phyloP scores from a whole-genome alignment of 2,113 vertebrate species.

The Tympanuchus pallidicinctus region DNA sequence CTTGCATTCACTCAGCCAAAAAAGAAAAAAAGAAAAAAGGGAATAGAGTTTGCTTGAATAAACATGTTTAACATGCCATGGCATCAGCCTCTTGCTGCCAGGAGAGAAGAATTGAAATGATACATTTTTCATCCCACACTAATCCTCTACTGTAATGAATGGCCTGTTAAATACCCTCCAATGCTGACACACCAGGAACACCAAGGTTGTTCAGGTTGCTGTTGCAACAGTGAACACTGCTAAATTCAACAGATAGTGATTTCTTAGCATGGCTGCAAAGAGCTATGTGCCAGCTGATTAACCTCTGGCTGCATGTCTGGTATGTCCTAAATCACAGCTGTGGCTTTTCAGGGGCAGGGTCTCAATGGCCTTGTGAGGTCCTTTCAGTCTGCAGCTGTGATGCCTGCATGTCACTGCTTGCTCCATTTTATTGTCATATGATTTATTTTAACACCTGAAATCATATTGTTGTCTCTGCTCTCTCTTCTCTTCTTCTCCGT shows the following conservation, averaged over 20 bases:
- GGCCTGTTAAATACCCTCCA: slow-evolving; percentile 21
- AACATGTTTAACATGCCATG: slow-evolving; percentile 62
- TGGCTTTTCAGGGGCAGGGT: neutral
- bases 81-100: slow-evolving; percentile 15
- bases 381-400: neutral
- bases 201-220: neutral
- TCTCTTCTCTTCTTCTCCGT: neutral
- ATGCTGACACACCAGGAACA: neutral
- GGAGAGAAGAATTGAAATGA: slow-evolving; percentile 51
- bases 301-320: neutral
- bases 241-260: neutral
- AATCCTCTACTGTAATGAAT: slow-evolving; percentile 49
- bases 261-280: neutral
- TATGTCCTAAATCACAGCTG: neutral
- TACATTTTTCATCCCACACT: slow-evolving; percentile 60
- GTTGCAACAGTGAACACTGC: neutral
- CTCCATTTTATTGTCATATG: neutral
- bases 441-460: neutral
- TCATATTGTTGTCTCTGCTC: neutral
- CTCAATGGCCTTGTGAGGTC: neutral
- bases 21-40: neutral
- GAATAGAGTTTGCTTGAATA: slow-evolving; percentile 54
- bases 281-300: neutral
- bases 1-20: slow-evolving; percentile 13
- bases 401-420: neutral